Conservation (phyloP, 2,888 invertebrate genomes). For the Argyresthia albistria region DNA sequence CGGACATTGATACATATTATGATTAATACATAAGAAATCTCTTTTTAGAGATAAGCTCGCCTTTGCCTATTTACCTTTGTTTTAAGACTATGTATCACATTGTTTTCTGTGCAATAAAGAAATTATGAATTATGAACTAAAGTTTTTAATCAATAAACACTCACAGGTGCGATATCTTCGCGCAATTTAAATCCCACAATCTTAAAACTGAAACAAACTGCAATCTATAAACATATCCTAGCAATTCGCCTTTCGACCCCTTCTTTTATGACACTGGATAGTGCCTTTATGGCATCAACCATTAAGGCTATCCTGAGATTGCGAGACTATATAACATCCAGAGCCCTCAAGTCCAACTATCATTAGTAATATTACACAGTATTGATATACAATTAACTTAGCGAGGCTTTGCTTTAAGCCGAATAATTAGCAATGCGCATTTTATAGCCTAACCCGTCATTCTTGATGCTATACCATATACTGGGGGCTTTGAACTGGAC, state of each 20-base stretch:
- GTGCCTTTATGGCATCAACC: slow-evolving; percentile 1
- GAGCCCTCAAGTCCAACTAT: slow-evolving; percentile 5
- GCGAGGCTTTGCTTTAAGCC: slow-evolving; percentile 4
- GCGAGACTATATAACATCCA: slow-evolving; percentile 4
- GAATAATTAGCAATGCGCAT: slow-evolving; percentile 4
- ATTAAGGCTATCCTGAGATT: slow-evolving; percentile 1
- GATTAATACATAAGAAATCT: too few species aligned
- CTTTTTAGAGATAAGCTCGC: too few species aligned
- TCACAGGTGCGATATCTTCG: too few species aligned
- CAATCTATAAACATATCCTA: background rate
- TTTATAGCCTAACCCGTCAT: background rate
- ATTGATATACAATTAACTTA: slow-evolving; percentile 5
- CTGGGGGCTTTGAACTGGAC: too few species aligned
- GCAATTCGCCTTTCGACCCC: background rate
- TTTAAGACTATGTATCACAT: too few species aligned
- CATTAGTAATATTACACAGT: slow-evolving; percentile 5
- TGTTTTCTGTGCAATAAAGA: too few species aligned
- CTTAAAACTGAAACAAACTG: background rate
- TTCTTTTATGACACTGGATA: slow-evolving; percentile 1
- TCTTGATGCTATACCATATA: too few species aligned
- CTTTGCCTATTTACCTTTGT: too few species aligned
- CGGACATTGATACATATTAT: too few species aligned
- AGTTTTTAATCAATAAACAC: too few species aligned
- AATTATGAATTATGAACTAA: too few species aligned
- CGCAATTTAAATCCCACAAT: too few species aligned